Conservation (phyloP, 2,797 vertebrate species). For the Champsocephalus gunnari region DNA sequence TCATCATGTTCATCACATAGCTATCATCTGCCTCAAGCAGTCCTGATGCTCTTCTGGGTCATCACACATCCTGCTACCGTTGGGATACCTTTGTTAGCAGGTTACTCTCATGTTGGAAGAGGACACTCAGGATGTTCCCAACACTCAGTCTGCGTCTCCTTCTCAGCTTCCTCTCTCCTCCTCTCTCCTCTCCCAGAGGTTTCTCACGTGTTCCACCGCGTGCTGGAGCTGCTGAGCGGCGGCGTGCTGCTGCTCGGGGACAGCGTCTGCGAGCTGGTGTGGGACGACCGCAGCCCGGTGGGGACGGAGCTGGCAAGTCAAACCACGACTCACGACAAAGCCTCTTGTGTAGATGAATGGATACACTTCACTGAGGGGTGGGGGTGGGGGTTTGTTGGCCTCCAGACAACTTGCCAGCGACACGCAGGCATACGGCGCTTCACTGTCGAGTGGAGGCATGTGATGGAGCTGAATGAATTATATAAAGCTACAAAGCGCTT, state of each 20-base stretch:
- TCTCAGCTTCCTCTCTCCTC: constrained; percentile 26
- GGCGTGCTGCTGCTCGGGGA: constrained; percentile 87
- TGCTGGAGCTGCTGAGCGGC: constrained; percentile 91
- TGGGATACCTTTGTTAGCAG: too few species aligned
- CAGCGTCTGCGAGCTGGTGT: constrained; percentile 91
- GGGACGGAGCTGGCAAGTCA: constrained; percentile 93
- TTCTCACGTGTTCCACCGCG: constrained; percentile 86
- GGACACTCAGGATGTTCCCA: too few species aligned
- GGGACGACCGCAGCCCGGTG: constrained; percentile 94
- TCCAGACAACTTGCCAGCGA: constrained; percentile 76
- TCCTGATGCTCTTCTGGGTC: too few species aligned
- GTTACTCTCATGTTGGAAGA: too few species aligned
- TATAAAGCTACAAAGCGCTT: constrained; percentile 64
- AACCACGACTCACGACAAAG: constrained; percentile 73
- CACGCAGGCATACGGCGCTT: constrained; percentile 70
- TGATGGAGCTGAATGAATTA: constrained; percentile 63
- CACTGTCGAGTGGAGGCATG: constrained; percentile 65
- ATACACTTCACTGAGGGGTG: constrained; percentile 75
- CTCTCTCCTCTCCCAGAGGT: constrained; percentile 82
- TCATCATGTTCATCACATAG: too few species aligned
- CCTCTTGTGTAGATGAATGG: constrained; percentile 82
- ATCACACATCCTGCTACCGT: too few species aligned
- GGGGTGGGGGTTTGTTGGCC: constrained; percentile 67
- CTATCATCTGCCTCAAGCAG: too few species aligned
- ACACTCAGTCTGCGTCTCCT: background rate